These are phyloP conservation scores for Oscheius onirici DNA, from an alignment of 2,888 invertebrate species.

Conservation along the genomic window DNA sequence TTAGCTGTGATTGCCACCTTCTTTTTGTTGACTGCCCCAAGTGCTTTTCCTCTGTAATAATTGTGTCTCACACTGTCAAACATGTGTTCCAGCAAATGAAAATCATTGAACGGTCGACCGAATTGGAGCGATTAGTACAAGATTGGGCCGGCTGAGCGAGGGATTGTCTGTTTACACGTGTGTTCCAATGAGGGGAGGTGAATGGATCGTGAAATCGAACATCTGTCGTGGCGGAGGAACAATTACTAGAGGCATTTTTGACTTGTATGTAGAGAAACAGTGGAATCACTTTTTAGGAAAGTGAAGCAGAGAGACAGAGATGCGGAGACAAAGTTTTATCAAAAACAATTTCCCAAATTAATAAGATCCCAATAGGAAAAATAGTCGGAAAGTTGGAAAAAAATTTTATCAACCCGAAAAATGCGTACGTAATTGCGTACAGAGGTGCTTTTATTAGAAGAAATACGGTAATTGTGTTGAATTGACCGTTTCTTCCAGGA, in stretches of 20 bases:
- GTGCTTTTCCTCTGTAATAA: not conserved
- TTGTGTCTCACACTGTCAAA: not conserved
- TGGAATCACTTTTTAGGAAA: not conserved
- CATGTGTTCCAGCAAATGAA: slow-evolving; percentile 1
- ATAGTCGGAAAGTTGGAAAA: too few species aligned
- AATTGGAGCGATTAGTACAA: not conserved
- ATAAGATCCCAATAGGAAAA: too few species aligned
- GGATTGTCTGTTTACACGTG: slow-evolving; percentile 22
- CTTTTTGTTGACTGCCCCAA: slow-evolving; percentile 5
- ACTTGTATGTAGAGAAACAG: not conserved
- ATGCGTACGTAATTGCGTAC: too few species aligned
- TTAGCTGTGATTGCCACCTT: slow-evolving; percentile 9
- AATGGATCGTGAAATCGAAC: slow-evolving; percentile 32
- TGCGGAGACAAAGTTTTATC: not conserved
- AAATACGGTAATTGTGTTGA: too few species aligned
- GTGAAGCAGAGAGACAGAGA: not conserved
- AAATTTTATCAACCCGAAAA: too few species aligned
- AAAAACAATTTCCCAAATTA: not conserved
- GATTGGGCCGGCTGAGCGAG: too few species aligned
- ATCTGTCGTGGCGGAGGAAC: slow-evolving; percentile 13
- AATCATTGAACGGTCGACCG: slow-evolving; percentile 12
- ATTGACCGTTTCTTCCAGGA: too few species aligned
- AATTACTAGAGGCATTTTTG: not conserved
- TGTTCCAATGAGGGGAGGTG: not conserved
- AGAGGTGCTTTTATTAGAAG: too few species aligned